Percentiles rank a stretch among this genome's conserved stretches.
Conservation (phyloP, 2,113 vertebrate genomes). For the Cromileptes altivelis region DNA sequence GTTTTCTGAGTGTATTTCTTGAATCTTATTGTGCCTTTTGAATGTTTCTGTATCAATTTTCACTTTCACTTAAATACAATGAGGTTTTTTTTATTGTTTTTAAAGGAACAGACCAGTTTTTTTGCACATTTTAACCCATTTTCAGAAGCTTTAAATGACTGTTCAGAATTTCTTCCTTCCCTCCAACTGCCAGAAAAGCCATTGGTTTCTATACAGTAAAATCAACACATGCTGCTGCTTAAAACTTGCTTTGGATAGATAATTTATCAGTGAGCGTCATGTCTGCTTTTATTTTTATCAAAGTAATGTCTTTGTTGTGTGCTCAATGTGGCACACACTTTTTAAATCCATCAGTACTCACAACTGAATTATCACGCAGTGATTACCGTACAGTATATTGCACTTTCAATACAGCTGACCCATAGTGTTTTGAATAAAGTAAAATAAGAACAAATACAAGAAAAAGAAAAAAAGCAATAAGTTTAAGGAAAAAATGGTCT, state of each 20-base stretch:
- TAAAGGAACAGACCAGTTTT: not conserved
- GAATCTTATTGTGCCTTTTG: not conserved
- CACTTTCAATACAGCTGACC: not conserved
- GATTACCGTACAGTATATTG: too few species aligned
- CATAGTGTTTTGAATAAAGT: not conserved
- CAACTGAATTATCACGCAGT: not conserved
- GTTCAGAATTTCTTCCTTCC: not conserved
- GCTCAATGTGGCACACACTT: not conserved
- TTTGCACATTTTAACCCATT: slow-evolving; percentile 20
- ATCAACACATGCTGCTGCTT: not conserved
- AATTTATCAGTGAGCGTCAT: not conserved
- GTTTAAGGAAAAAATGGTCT: too few species aligned
- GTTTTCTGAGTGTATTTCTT: not conserved
- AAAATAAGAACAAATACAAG: not conserved
- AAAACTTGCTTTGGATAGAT: not conserved
- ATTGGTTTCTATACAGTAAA: not conserved
- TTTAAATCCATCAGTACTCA: not conserved
- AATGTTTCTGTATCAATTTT: not conserved
- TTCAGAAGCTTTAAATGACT: not conserved
- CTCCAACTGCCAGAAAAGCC: not conserved
- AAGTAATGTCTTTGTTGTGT: too few species aligned
- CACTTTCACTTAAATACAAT: not conserved
- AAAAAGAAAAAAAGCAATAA: not conserved
- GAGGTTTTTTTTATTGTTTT: not conserved
- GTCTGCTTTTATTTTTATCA: not conserved